Evolutionary conservation across 2,113 vertebrate species (phyloP).

Genomic region (Chaetodon auriga): DNA sequence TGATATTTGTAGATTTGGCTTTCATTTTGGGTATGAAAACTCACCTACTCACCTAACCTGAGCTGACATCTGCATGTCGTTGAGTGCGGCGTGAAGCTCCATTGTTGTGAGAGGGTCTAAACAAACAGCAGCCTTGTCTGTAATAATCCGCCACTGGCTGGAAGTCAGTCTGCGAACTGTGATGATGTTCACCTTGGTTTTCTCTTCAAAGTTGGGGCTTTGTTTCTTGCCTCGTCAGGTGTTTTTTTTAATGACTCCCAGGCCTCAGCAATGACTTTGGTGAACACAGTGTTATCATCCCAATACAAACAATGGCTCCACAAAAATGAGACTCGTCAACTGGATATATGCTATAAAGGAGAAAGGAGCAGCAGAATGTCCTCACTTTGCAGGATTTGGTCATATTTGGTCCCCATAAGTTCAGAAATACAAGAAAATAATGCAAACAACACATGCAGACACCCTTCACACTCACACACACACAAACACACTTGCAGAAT

Average conservation of each 20-base stretch:
- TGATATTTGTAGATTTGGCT: neutral
- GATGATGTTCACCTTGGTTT: neutral
- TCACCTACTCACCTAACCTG: neutral
- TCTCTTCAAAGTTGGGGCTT: neutral
- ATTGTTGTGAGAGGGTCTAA: no score
- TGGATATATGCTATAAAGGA: neutral
- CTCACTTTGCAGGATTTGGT: neutral
- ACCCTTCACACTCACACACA: neutral
- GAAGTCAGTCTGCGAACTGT: neutral
- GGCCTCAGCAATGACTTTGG: constrained; percentile 4
- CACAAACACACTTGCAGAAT: constrained; percentile 3
- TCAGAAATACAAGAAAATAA: neutral
- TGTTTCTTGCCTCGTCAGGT: neutral
- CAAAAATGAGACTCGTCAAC: neutral
- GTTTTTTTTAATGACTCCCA: neutral
- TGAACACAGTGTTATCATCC: neutral
- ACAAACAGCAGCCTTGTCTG: no score
- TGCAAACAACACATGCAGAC: neutral
- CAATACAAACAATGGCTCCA: neutral
- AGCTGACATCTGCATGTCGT: no score
- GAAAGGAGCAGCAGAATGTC: neutral
- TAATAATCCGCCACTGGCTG: neutral
- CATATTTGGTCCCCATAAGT: neutral
- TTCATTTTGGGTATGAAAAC: neutral
- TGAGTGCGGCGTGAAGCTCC: no score